phyloP scores from a whole-genome alignment of 2,113 vertebrate genomes.

The Thamnaconus septentrionalis region DNA sequence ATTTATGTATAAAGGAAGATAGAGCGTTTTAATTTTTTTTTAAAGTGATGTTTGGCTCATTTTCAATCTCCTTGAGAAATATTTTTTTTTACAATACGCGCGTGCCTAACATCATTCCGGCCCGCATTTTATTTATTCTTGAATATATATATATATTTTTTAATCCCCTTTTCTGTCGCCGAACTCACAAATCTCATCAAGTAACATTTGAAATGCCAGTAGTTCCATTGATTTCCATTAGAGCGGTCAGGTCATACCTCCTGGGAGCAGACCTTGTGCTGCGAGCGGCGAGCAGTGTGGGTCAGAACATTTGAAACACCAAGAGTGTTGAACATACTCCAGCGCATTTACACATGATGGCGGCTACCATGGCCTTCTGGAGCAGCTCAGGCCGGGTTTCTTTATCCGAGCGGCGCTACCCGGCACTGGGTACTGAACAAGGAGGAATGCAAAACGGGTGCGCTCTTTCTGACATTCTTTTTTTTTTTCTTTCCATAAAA shows the following conservation, averaged over 20 bases:
- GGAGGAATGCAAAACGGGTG: conserved; percentile 1
- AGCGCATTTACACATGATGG: conserved; percentile 27
- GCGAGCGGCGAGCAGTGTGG: conserved; percentile 9
- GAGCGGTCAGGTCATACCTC: conserved; percentile 43
- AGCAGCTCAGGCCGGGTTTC: conserved; percentile 18
- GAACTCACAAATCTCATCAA: conserved; percentile 69
- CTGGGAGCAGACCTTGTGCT: conserved; percentile 4
- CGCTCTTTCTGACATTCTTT: conserved; percentile 13
- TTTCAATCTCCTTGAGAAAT: conserved; percentile 1
- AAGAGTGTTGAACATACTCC: conserved; percentile 45
- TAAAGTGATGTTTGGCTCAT: conserved; percentile 4
- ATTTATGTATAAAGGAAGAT: too few species aligned
- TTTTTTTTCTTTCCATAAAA: too few species aligned
- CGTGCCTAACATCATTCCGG: background rate
- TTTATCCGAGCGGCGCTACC: background rate
- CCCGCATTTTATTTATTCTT: too few species aligned
- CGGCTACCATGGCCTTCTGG: background rate
- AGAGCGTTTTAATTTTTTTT: too few species aligned
- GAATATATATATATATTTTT: conserved; percentile 25
- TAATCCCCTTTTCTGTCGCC: conserved; percentile 56
- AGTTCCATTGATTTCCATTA: conserved; percentile 77
- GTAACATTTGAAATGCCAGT: conserved; percentile 67
- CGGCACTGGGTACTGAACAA: conserved; percentile 9
- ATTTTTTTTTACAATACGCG: background rate
- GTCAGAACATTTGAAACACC: conserved; percentile 50